Conservation (phyloP, 2,797 vertebrate species). For the Platyrinchus mystaceus region DNA sequence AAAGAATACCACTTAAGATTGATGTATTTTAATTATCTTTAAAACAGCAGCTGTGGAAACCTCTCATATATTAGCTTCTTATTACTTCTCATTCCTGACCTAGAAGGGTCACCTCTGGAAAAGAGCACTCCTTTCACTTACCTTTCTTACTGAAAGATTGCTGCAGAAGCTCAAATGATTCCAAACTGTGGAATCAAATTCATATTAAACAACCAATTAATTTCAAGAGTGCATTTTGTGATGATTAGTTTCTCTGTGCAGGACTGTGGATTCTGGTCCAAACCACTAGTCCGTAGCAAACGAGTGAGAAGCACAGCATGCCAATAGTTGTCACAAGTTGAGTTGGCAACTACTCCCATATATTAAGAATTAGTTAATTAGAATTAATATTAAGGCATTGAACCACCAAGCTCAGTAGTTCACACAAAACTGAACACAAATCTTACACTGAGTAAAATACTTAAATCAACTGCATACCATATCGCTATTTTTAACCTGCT, state of each 20-base stretch:
- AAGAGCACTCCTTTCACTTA: not conserved
- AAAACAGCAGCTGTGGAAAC: slow-evolving; percentile 3
- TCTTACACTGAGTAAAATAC: not conserved
- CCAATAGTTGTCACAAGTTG: not conserved
- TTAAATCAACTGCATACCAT: not conserved
- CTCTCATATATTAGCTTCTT: not conserved
- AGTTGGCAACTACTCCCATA: not conserved
- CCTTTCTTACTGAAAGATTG: not conserved
- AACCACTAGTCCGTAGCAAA: not conserved
- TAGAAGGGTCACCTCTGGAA: not conserved
- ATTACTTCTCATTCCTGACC: not conserved
- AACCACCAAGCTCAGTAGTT: not conserved
- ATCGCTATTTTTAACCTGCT: not conserved
- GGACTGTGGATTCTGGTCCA: not conserved
- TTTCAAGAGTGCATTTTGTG: not conserved
- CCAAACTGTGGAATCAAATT: not conserved
- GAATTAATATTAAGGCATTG: not conserved
- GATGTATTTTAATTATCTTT: slow-evolving; percentile 10
- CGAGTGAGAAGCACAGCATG: not conserved
- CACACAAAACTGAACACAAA: not conserved
- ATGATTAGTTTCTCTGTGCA: not conserved
- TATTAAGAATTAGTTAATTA: not conserved
- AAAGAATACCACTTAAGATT: not conserved
- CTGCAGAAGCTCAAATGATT: not conserved
- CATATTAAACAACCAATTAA: not conserved